phyloP scores from a whole-genome alignment of 2,797 vertebrate genomes.

The Ibycter americanus region DNA sequence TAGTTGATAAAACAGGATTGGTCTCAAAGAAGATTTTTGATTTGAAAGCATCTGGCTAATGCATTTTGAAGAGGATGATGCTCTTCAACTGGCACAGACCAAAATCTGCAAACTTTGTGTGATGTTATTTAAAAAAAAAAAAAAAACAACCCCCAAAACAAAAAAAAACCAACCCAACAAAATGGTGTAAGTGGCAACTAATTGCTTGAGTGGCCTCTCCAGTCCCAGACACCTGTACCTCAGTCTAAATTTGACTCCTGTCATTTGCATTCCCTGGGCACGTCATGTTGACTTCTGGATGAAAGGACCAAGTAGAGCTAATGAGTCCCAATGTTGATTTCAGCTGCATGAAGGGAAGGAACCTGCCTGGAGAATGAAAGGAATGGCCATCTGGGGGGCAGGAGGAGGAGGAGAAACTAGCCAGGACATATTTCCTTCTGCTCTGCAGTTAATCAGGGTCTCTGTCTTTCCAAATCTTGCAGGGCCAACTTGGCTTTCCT shows the following conservation, averaged over 20 bases:
- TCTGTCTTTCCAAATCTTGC: slow-evolving; percentile 31
- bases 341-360: background rate
- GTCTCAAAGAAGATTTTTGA: background rate
- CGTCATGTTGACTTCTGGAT: slow-evolving; percentile 8
- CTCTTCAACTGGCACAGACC: background rate
- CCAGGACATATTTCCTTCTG: background rate
- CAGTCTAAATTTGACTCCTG: background rate
- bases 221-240: background rate
- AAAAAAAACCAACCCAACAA: background rate
- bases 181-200: background rate
- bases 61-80: background rate
- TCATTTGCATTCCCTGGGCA: background rate
- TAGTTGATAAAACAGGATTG: background rate
- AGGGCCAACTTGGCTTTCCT: background rate
- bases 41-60: background rate
- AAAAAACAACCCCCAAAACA: background rate
- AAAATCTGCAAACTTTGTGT: background rate
- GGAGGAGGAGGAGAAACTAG: background rate
- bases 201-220: background rate
- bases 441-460: background rate
- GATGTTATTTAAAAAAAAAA: background rate
- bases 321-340: slow-evolving; percentile 24
- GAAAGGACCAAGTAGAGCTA: slow-evolving; percentile 33
- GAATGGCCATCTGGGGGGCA: background rate
- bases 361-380: background rate